These are phyloP conservation scores for Furnarius figulus DNA, from an alignment of 2,113 vertebrate species.

Conservation along the genomic window DNA sequence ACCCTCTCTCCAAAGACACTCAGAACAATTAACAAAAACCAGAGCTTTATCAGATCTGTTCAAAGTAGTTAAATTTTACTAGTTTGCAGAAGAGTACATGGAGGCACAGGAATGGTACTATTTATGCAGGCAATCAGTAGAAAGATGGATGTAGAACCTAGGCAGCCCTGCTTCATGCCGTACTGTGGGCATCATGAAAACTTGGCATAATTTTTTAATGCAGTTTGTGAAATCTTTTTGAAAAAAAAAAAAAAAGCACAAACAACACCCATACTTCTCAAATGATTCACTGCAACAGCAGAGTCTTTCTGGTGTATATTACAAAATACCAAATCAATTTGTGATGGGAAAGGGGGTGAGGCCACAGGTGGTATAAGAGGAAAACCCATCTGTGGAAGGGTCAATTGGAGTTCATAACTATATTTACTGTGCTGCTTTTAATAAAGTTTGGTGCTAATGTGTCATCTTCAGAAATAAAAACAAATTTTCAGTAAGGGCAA, in stretches of 20 bases:
- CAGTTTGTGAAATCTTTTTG: neutral
- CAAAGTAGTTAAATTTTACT: neutral
- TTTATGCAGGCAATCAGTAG: neutral
- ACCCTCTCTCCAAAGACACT: neutral
- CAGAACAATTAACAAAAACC: neutral
- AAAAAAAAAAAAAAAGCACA: too few relatives aligned
- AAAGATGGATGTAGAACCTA: neutral
- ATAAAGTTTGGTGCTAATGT: neutral
- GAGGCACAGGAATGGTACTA: neutral
- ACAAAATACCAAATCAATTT: neutral
- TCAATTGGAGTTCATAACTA: neutral
- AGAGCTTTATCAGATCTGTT: neutral
- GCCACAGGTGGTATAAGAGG: neutral
- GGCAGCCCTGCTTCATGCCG: neutral
- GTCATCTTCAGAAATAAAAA: neutral
- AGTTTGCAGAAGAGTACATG: neutral
- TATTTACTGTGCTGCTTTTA: neutral
- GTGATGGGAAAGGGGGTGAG: neutral
- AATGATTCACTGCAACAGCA: neutral
- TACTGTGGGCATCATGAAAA: neutral
- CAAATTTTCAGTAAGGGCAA: neutral
- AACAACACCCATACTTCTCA: neutral
- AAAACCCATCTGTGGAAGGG: neutral
- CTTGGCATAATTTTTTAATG: neutral
- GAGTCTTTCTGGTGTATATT: neutral